Base-by-base conservation (phyloP, 2,888 invertebrate genomes). In the Frankliniella fusca region DNA sequence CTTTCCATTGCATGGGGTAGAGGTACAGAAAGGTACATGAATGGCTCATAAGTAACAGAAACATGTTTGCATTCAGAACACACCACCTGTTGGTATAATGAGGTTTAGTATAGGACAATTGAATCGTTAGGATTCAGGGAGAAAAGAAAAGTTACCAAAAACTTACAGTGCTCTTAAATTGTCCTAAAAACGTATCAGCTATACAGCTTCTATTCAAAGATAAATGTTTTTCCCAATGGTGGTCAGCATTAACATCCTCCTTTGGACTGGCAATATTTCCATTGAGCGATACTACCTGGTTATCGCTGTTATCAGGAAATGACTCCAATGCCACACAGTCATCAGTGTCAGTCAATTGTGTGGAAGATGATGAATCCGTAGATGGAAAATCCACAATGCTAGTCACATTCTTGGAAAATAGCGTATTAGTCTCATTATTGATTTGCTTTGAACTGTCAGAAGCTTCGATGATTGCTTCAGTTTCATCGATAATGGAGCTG, bases 21-120 rank as follows among this genome's bases (percentile, higher is more conserved):
- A 9, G 92, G 92, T 79, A 92, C 90, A 61, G 92, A 91, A n/a
- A 92, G 88, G 86, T 92, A 92, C 92, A 92, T 92, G 85, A 92
- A 92, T 48, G 92, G 92, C 85, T 92, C 92, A 85, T 91, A 92
- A 15, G 92, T 92, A 23, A 92, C 90, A 1, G 92, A 92, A 23
- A 91, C 89, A 86, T 91, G 91, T 83, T 89, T 89, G 86, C 92
- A 92, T 80, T 89, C 89, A 5, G 90, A 90, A 85, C 92, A 92
- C 38, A 91, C 90, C 80, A 92, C 91, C 92, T 92, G 86, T 1
- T 87, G 87, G 38, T 38, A 84, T 81, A 79, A 85, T 81, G 82
- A 49, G 23, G 76, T 11, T 80, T 27, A 76, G 3, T 20, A n/a
- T 23, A 50, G 80, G n/a, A 38, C 23, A 76, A 81, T 79, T 7